Evolutionary conservation across 2,797 vertebrate genomes (phyloP), one percentile per base, ranked within the genome.

Genomic region (Diplodus puntazzo): DNA sequence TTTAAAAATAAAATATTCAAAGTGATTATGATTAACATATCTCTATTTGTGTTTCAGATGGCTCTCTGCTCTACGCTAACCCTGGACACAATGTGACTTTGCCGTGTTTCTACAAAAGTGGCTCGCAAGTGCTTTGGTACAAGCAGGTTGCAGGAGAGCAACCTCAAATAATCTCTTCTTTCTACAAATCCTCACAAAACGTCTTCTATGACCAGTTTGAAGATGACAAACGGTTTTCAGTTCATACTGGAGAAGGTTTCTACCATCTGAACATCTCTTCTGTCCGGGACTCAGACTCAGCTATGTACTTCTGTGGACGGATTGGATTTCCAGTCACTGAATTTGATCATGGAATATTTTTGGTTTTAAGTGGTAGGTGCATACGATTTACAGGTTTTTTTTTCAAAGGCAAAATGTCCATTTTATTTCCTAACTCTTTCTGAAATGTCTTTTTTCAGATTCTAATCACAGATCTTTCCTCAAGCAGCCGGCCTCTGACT

Each of bases 281-380:
- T 4, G 58, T 85, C 20, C 84, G 46, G 57, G 14, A 55, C 10
- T 82, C 67, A 0, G 87, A 92, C 59, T 85, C 81, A 27, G 85
- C 77, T 0, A 61, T 81, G 59, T 88, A 91, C 69, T 91, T 54
- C 84, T 91, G 88, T 27, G 82, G 84, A 64, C 42, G 20, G 0
- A 78, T 6, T 54, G 63, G 0, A 0, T 0, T 72, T 13, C 4
- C 48, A 1, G 0, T 52, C 17, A 84, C 48, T 2, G 5, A 58
- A 34, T 88, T 89, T 69, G 0, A 62, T 1, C 9, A 23, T 0
- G 85, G 77, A 30, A 78, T 11, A 0, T 74, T 85, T 69, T 63
- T 88, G 55, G 21, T 76, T 14, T 6, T 90, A 11, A 85, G 73
- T 81, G 69, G 88, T 90, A 6, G 7, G 20, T 34, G 45, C 55